These are phyloP conservation scores for Ophion ellenae DNA, from an alignment of 2,888 invertebrate genomes.

Conservation along the genomic window DNA sequence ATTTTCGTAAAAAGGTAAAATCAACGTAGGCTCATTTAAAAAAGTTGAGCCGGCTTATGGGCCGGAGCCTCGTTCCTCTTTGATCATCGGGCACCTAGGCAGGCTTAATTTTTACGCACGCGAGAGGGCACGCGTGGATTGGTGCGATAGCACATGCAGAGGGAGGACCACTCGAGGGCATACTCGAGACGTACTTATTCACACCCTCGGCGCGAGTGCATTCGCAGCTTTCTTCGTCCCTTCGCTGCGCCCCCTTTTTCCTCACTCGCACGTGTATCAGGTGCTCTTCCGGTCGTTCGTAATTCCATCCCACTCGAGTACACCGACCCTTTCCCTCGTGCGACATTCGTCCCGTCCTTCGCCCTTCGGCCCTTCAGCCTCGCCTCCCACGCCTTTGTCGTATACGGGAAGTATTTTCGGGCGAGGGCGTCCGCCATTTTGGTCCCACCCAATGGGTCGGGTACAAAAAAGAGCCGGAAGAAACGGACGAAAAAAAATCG, in stretches of 20 bases:
- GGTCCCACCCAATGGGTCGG: not conserved
- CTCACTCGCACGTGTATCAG: constrained; percentile 19
- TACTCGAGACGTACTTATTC: constrained; percentile 81
- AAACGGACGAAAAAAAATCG: not conserved
- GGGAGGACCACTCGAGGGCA: constrained; percentile 72
- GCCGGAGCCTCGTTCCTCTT: constrained; percentile 1
- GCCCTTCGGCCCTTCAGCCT: not conserved
- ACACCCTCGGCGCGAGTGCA: constrained; percentile 79
- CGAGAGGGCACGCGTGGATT: constrained; percentile 59
- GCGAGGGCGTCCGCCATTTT: not conserved
- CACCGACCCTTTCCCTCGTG: not conserved
- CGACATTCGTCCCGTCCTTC: not conserved
- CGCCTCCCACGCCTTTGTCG: not conserved
- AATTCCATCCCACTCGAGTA: constrained; percentile 5
- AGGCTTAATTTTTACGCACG: constrained; percentile 76
- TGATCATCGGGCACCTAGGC: constrained; percentile 57
- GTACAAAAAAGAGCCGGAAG: not conserved
- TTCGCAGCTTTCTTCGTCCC: constrained; percentile 63
- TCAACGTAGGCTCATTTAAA: not conserved
- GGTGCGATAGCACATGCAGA: constrained; percentile 69
- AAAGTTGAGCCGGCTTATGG: too few relatives aligned
- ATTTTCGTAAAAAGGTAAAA: not conserved
- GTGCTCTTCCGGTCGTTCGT: constrained; percentile 30
- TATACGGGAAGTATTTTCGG: not conserved
- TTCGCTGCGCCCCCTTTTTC: constrained; percentile 26